Conservation (phyloP, 2,888 invertebrate species). For the Hipparchia semele region DNA sequence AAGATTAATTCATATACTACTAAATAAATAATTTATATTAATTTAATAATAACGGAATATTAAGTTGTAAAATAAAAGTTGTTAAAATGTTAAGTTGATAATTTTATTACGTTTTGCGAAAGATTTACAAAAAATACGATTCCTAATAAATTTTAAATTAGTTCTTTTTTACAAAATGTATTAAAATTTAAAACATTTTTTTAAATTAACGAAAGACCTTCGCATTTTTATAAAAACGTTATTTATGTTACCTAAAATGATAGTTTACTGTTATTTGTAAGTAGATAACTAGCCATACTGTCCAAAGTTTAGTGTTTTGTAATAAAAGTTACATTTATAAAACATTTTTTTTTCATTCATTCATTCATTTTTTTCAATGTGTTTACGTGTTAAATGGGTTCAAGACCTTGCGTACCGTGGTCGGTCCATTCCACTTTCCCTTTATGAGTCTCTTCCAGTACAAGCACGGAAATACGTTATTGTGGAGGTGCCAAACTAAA, state of each 20-base stretch:
- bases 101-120: not conserved
- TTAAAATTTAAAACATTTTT: too few relatives aligned
- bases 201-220: not conserved
- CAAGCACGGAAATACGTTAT: conserved; percentile 89
- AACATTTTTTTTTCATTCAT: conserved; percentile 34
- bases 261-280: conserved; percentile 1
- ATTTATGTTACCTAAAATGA: not conserved
- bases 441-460: conserved; percentile 94
- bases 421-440: conserved; percentile 91
- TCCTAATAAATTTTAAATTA: not conserved
- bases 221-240: not conserved
- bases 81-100: not conserved
- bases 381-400: conserved; percentile 53
- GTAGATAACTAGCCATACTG: conserved; percentile 7
- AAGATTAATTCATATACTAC: not conserved
- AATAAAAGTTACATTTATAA: conserved; percentile 25
- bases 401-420: conserved; percentile 78
- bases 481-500: conserved; percentile 90
- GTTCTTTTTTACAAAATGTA: not conserved
- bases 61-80: not conserved
- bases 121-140: not conserved
- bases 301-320: conserved; percentile 25
- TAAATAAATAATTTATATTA: not conserved
- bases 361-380: too few relatives aligned
- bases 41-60: not conserved